Evolutionary conservation across 2,113 vertebrate species (phyloP).

Genomic region (Oenanthe oenanthe): DNA sequence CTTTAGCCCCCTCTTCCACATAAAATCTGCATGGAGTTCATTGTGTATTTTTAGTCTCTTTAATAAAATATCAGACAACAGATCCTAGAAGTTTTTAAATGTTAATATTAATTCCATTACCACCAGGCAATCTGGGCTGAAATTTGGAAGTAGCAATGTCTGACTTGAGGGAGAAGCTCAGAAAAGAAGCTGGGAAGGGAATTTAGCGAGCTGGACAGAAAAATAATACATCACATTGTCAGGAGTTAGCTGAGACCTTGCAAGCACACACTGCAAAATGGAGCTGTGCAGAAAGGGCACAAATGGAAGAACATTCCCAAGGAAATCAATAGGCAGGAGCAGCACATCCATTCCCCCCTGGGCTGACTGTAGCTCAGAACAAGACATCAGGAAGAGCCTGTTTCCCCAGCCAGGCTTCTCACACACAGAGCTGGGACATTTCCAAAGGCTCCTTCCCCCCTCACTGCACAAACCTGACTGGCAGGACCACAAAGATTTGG

Average conservation of each 20-base stretch:
- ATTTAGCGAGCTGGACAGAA: not conserved
- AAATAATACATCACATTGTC: not conserved
- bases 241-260: not conserved
- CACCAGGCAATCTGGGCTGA: not conserved
- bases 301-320: not conserved
- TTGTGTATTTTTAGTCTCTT: not conserved
- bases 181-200: not conserved
- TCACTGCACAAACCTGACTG: not conserved
- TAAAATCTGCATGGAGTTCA: not conserved
- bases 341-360: not conserved
- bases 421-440: not conserved
- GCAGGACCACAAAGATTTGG: not conserved
- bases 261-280: not conserved
- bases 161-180: not conserved
- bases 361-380: not conserved
- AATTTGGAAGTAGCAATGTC: not conserved
- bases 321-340: not conserved
- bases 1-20: not conserved
- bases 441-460: not conserved
- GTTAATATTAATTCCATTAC: not conserved
- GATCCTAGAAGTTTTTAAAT: not conserved
- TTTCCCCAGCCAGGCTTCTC: not conserved
- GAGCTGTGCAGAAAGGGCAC: not conserved
- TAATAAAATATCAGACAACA: not conserved
- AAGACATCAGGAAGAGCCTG: not conserved